Conservation (phyloP, 2,113 vertebrate species). For the Pangasianodon gigas region DNA sequence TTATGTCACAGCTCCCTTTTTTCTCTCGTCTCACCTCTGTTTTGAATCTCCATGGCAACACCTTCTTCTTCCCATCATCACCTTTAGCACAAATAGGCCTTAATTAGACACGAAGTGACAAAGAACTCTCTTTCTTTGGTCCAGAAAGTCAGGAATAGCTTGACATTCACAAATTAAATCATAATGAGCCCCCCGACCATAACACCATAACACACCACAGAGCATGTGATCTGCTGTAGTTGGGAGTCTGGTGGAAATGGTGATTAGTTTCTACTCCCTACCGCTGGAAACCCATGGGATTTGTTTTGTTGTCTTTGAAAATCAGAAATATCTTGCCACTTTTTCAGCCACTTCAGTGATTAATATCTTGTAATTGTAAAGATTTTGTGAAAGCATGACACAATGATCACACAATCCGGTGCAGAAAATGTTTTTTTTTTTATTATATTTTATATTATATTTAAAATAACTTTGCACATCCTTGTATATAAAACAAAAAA, state of each 20-base stretch:
- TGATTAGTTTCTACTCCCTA: not conserved
- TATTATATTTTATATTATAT: too few relatives aligned
- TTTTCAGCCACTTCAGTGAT: not conserved
- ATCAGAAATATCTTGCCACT: not conserved
- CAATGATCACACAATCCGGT: too few relatives aligned
- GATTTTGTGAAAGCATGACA: not conserved
- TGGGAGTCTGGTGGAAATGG: not conserved
- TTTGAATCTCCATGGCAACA: not conserved
- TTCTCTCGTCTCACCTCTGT: not conserved
- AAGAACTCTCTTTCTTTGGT: not conserved
- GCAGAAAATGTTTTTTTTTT: too few relatives aligned
- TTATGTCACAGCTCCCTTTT: not conserved
- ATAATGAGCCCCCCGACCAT: not conserved
- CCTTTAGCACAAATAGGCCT: not conserved
- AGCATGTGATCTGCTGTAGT: slow-evolving; percentile 7
- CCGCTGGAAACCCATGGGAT: not conserved
- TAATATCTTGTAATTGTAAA: not conserved
- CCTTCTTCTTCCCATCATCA: not conserved
- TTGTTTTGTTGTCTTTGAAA: not conserved
- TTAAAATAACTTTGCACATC: too few relatives aligned
- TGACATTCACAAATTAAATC: slow-evolving; percentile 20
- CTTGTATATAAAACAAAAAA: too few relatives aligned
- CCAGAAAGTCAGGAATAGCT: slow-evolving; percentile 2
- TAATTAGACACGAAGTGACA: not conserved
- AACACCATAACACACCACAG: not conserved